Conservation (phyloP, 2,888 invertebrate genomes). For the Heliconius charithonia region DNA sequence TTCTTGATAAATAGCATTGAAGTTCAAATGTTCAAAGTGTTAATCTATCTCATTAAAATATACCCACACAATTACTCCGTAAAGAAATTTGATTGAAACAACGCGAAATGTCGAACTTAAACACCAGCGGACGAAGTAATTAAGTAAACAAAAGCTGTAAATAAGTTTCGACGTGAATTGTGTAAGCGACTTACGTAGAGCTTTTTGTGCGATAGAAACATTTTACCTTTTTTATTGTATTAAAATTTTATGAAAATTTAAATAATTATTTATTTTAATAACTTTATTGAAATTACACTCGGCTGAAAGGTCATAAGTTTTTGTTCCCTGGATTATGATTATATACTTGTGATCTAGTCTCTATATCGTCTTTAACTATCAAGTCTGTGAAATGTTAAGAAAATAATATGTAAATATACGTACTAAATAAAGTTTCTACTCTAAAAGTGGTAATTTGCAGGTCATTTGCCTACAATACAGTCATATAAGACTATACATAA, state of each 20-base stretch:
- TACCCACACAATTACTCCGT: no score
- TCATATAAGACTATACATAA: constrained; percentile 25
- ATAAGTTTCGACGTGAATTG: background rate
- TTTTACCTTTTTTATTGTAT: background rate
- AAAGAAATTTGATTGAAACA: background rate
- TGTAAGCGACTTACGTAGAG: background rate
- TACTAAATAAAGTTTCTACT: background rate
- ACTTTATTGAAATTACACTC: no score
- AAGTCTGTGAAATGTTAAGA: background rate
- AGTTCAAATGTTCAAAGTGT: no score
- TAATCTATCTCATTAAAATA: no score
- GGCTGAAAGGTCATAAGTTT: no score
- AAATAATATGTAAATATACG: background rate
- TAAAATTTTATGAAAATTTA: background rate
- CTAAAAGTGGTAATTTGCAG: background rate
- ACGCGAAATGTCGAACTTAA: background rate
- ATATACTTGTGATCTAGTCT: background rate
- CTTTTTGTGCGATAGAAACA: background rate
- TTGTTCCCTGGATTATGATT: background rate
- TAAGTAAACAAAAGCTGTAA: constrained; percentile 12
- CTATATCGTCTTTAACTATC: background rate
- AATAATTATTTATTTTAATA: background rate
- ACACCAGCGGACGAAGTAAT: background rate
- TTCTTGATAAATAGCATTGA: no score
- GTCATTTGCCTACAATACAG: background rate